Conservation (phyloP, 1,140 invertebrate genomes). For the Ips nitidus region DNA sequence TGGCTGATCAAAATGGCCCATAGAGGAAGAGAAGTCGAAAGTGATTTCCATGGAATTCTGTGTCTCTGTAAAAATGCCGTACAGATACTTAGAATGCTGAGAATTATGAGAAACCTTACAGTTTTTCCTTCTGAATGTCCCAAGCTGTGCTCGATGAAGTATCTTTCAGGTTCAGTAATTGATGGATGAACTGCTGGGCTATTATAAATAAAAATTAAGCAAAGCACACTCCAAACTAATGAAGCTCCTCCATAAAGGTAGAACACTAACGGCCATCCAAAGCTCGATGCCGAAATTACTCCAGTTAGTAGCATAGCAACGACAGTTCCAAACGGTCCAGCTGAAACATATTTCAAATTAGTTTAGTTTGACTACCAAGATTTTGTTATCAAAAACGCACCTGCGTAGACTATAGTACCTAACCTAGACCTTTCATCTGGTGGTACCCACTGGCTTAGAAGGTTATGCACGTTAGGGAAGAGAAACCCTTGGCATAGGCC, state of each 20-base stretch:
- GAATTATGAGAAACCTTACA: neutral
- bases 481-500: slow-evolving; percentile 79
- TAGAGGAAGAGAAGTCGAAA: slow-evolving; percentile 76
- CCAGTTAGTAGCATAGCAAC: slow-evolving; percentile 72
- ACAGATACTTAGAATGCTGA: neutral
- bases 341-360: slow-evolving; percentile 47
- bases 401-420: slow-evolving; percentile 62
- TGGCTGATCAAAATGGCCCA: slow-evolving; percentile 82
- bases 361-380: neutral
- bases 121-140: slow-evolving; percentile 32
- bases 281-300: slow-evolving; percentile 60
- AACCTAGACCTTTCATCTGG: slow-evolving; percentile 60
- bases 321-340: slow-evolving; percentile 67
- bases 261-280: slow-evolving; percentile 80
- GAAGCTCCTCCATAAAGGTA: slow-evolving; percentile 71
- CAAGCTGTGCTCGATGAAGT: slow-evolving; percentile 61
- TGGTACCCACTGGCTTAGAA: slow-evolving; percentile 79
- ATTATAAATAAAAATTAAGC: slow-evolving; percentile 65
- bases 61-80: slow-evolving; percentile 25
- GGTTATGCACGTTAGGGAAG: slow-evolving; percentile 76
- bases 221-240: slow-evolving; percentile 63
- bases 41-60: slow-evolving; percentile 72
- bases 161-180: slow-evolving; percentile 63
- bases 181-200: slow-evolving; percentile 62
- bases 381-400: slow-evolving; percentile 47